Evolutionary conservation across 30 jellyfish, hydroid and myxozoan species (phyloP), one percentile per base, ranked within the genome.

Genomic region (Turritopsis rubra): DNA sequence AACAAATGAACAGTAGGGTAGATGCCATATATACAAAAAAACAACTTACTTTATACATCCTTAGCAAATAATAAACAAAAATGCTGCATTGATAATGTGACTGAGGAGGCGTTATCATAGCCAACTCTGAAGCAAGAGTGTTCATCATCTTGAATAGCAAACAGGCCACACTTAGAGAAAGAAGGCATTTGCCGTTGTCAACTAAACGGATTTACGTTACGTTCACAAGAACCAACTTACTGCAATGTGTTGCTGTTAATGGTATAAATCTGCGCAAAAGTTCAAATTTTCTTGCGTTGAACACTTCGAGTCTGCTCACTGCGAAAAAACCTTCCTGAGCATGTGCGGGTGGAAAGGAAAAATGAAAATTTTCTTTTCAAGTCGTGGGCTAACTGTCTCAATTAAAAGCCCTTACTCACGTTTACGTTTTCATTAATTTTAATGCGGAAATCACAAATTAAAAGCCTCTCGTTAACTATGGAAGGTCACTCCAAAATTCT

Each of bases 301-400:
- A 89, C 72, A 71, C 95, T 86, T 79, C 88, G 97, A 87, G 97
- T 86, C 83, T 91, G 97, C 97, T 91, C 97, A 86, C 86, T 91
- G 82, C 89, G 89, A 28, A 53, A 90, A 84, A 83, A 86, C 89
- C 86, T 85, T 76, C 75, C 75, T 91, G 97, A 91, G 97, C 97
- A 91, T 93, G 97, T 93, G 97, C 97, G 81, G 91, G 86, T 41
- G 87, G 72, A 84, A 80, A 26, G 28, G 73, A 68, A 68, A 68
- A 23, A 7, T 8, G 30, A 27, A n/a, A 27, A 68, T 27, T 23
- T n/a, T 68, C 30, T n/a, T 23, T 27, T 23, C 77, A 68, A 8
- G 77, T 68, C 30, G 21, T 68, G 77, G 77, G 28, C 30, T 68
- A 16, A 68, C 21, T 23, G 30, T n/a, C 77, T 9, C 0, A 68